Evolutionary conservation across 2,888 invertebrate genomes (phyloP).

Genomic region (Eupithecia inturbata): DNA sequence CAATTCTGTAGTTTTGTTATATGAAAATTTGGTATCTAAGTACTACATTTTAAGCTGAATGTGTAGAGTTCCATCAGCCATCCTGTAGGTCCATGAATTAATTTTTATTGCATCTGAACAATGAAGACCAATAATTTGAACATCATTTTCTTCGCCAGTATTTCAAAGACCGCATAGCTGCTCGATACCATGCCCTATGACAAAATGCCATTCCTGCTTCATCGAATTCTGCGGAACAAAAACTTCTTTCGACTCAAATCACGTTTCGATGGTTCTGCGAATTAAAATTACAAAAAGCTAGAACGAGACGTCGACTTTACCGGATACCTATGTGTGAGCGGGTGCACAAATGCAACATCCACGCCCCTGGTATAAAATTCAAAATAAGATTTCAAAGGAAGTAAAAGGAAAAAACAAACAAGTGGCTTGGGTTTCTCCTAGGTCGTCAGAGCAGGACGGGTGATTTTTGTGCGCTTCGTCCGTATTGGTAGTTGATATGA

Average conservation of each 20-base stretch:
- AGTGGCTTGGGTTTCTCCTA: slow-evolving; percentile 73
- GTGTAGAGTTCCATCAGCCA: neutral
- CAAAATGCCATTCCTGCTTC: slow-evolving; percentile 71
- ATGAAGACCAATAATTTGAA: slow-evolving; percentile 2
- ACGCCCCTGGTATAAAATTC: slow-evolving; percentile 84
- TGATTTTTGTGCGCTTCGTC: slow-evolving; percentile 64
- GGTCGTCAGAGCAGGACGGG: slow-evolving; percentile 75
- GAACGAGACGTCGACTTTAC: slow-evolving; percentile 66
- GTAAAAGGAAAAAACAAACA: slow-evolving; percentile 81
- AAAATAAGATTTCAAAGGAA: slow-evolving; percentile 83
- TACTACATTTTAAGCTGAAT: neutral
- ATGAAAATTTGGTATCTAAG: neutral
- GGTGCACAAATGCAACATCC: slow-evolving; percentile 85
- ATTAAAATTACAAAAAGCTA: slow-evolving; percentile 82
- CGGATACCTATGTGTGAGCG: slow-evolving; percentile 65
- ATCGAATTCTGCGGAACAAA: slow-evolving; percentile 78
- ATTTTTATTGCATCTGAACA: slow-evolving; percentile 1
- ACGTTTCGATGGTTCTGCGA: slow-evolving; percentile 82
- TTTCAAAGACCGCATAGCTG: slow-evolving; percentile 45
- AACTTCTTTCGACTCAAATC: slow-evolving; percentile 78
- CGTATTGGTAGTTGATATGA: slow-evolving; percentile 75
- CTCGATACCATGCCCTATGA: slow-evolving; percentile 61
- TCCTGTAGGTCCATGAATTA: slow-evolving; percentile 3
- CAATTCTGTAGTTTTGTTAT: neutral
- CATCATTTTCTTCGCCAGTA: slow-evolving; percentile 37